Base-by-base conservation (phyloP, 2,888 invertebrate species). In the Rhagium mordax region DNA sequence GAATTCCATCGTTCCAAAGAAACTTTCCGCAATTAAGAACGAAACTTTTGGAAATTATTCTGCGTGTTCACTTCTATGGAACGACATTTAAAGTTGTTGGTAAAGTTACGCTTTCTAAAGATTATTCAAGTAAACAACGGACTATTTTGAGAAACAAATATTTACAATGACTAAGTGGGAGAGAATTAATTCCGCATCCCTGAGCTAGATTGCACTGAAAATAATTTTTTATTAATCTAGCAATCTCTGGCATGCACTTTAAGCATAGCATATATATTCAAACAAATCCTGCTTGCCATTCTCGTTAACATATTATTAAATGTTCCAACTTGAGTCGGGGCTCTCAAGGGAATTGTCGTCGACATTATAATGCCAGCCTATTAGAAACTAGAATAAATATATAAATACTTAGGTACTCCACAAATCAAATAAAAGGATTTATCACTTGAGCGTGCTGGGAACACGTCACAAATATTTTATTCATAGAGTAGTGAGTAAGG, bases 21-120 rank as follows among this genome's bases (percentile, higher is more conserved):
- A 72, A 72, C 60, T 68, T 72, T 57, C 10, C 16, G 62, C 64
- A 69, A 72, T 72, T 67, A 68, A 49, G 57, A 59, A 4, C 27
- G 16, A 62, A 61, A 72, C 57, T 68, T 68, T 69, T 13, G 13
- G 29, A 59, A 60, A 68, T 64, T 20, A 72, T 67, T 72, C 62
- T 51, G 62, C 68, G 62, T 67, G 33, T 55, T 55, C 61, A 15
- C 55, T 60, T 61, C 67, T 61, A 64, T 24, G 6, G 55, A 64
- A 49, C 55, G 48, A 24, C 61, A 65, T 57, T 68, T 57, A 55
- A 53, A 55, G 60, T 62, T 57, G 61, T 59, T 57, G 15, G n/a
- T 57, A 18, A 47, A 57, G 57, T 47, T 57, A 41, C 18, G 27
- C 55, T 47, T 65, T 65, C 29, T 49, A 65, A 65, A 65, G 57